These are phyloP conservation scores for Leptinotarsa defecta DNA, from an alignment of 1,140 invertebrate species.

Conservation along the genomic window DNA sequence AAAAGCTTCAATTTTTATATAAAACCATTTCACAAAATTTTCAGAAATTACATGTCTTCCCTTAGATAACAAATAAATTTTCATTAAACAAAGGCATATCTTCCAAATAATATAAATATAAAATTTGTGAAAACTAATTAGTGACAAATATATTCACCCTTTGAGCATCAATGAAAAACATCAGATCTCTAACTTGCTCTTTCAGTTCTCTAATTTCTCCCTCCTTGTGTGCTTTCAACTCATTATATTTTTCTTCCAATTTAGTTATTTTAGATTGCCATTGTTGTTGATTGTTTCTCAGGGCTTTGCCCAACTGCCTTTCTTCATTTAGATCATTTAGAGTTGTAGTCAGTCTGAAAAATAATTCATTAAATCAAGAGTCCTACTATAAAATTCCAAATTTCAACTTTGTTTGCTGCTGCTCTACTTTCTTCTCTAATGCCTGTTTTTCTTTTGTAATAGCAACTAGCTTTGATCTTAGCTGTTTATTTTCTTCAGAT, in stretches of 20 bases:
- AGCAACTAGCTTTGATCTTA: constrained; percentile 61
- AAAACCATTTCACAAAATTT: no score
- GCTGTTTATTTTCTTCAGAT: constrained; percentile 58
- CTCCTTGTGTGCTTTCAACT: constrained; percentile 64
- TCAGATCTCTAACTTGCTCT: constrained; percentile 92
- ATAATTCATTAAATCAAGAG: constrained; percentile 19
- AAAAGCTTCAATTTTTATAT: no score
- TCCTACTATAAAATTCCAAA: not conserved
- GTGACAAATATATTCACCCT: constrained; percentile 54
- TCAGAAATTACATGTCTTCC: no score
- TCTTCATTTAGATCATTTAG: constrained; percentile 78
- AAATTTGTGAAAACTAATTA: no score
- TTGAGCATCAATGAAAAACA: constrained; percentile 94
- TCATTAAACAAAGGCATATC: no score
- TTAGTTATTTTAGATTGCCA: constrained; percentile 74
- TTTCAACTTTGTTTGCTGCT: constrained; percentile 63
- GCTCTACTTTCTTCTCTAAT: constrained; percentile 69
- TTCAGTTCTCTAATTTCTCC: constrained; percentile 80
- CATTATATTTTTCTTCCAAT: constrained; percentile 67
- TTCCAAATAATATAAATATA: no score
- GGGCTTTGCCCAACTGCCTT: constrained; percentile 72
- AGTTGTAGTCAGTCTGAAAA: constrained; percentile 59
- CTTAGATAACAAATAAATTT: no score
- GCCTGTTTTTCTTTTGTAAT: constrained; percentile 68
- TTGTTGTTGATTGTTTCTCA: constrained; percentile 76